Evolutionary conservation across 2,888 invertebrate genomes (phyloP).

Genomic region (Lomographa bimaculata): DNA sequence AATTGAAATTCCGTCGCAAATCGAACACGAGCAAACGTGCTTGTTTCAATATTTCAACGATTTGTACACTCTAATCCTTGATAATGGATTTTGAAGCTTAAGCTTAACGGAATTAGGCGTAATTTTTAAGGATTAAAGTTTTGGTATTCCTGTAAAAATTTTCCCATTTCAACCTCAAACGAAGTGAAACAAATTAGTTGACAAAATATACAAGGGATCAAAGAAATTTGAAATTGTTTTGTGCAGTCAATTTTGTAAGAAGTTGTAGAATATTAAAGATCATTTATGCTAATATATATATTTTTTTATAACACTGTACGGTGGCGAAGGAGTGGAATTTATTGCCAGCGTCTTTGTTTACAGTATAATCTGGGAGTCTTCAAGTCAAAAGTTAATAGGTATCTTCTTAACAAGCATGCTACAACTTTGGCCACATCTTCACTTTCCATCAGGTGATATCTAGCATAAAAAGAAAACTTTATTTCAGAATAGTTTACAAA

Average conservation of each 20-base stretch:
- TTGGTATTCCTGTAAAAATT: constrained; percentile 14
- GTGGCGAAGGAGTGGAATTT: too few species aligned
- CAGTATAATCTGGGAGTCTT: too few species aligned
- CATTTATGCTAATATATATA: too few species aligned
- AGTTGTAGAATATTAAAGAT: too few species aligned
- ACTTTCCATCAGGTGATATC: too few species aligned
- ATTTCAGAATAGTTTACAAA: too few species aligned
- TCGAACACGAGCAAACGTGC: constrained; percentile 20
- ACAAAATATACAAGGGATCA: constrained; percentile 27
- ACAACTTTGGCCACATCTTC: too few species aligned
- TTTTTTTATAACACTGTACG: too few species aligned
- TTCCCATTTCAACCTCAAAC: constrained; percentile 14
- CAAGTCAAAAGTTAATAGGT: too few species aligned
- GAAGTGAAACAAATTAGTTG: constrained; percentile 35
- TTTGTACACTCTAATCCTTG: constrained; percentile 8
- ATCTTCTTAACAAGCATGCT: too few species aligned
- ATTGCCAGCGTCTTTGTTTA: too few species aligned
- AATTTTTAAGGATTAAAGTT: constrained; percentile 10
- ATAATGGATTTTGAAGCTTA: constrained; percentile 11
- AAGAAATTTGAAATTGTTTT: constrained; percentile 20
- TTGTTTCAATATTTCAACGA: constrained; percentile 28
- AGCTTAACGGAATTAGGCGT: constrained; percentile 12
- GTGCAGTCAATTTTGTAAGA: constrained; percentile 19
- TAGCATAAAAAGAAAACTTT: too few species aligned
- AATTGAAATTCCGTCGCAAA: constrained; percentile 18